Percentiles rank a stretch among this genome's conserved stretches.
Conservation (phyloP, 2,797 vertebrate species). For the Thamnophis elegans region DNA sequence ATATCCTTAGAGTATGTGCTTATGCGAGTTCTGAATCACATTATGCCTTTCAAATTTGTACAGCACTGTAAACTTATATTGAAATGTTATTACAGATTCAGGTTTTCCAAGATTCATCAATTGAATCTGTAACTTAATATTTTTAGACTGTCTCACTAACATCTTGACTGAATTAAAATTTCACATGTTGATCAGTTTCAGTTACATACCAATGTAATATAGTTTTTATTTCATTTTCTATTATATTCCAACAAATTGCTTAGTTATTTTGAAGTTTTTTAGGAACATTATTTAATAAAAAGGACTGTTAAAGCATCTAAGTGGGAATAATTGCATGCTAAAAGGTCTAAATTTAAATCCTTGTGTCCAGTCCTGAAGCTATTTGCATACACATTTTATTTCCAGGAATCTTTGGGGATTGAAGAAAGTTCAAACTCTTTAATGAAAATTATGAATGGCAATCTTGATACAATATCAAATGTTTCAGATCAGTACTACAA, state of each 20-base stretch:
- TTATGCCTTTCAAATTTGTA: neutral
- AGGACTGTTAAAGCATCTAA: neutral
- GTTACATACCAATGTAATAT: neutral
- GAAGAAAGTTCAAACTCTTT: conserved; percentile 55
- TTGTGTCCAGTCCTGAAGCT: neutral
- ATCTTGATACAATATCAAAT: conserved; percentile 63
- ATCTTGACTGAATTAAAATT: conserved; percentile 28
- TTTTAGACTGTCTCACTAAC: conserved; percentile 7
- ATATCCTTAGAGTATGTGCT: neutral
- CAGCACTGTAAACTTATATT: neutral
- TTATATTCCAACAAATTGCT: neutral
- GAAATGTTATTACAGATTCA: conserved; percentile 30
- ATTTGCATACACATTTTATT: conserved; percentile 22
- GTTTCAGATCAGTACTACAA: conserved; percentile 70
- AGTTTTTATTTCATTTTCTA: neutral
- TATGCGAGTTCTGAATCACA: neutral
- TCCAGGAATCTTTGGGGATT: conserved; percentile 58
- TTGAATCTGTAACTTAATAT: conserved; percentile 14
- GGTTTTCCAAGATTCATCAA: neutral
- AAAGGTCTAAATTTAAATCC: neutral
- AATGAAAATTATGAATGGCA: conserved; percentile 61
- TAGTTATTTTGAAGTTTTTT: neutral
- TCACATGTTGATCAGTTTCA: neutral
- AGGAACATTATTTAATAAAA: neutral
- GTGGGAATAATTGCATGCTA: neutral